Evolutionary conservation across 2,888 invertebrate genomes (phyloP), one percentile per base, ranked within the genome.

Genomic region (Temnothorax rugatulus): DNA sequence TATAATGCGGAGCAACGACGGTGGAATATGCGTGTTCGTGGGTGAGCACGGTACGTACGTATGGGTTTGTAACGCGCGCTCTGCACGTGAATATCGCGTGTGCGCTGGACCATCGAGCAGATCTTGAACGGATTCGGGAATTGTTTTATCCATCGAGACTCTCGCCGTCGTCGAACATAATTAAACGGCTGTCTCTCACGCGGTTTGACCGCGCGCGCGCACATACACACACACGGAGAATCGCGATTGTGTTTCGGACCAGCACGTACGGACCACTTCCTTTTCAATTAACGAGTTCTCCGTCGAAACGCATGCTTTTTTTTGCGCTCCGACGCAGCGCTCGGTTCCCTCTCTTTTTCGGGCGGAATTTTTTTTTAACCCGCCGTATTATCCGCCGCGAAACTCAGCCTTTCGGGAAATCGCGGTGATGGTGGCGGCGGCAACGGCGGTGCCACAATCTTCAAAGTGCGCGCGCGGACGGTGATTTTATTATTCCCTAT

Each of bases 401-500:
- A 69, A 79, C 77, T 79, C 66, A 18, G 38, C 69, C 74, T 57
- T 84, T 87, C 82, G 83, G 82, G 73, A 87, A 89, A 89, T 87
- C 86, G 77, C 76, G 74, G 41, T 75, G n/a, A 34, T 61, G 63
- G n/a, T 4, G 59, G 59, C 25, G 25, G 13, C 54, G 54, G n/a
- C 54, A n/a, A 8, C 52, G 52, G 21, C 54, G 21, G 1, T 11
- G 61, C 44, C 29, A 59, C 86, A 86, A 89, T 89, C 89, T 86
- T 87, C 84, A 86, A 83, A 89, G 82, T 64, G 69, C 41, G 38
- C 41, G 44, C 54, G 54, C 82, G 11, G 18, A 21, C 69, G 34
- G 34, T 34, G 54, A 86, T 83, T 89, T 84, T 83, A 89, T 87
- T 88, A 90, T 89, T 89, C 84, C 69, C 82, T 66, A 38, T 84